Base-by-base conservation (phyloP, 1,140 invertebrate genomes). In the Ips typographus region DNA sequence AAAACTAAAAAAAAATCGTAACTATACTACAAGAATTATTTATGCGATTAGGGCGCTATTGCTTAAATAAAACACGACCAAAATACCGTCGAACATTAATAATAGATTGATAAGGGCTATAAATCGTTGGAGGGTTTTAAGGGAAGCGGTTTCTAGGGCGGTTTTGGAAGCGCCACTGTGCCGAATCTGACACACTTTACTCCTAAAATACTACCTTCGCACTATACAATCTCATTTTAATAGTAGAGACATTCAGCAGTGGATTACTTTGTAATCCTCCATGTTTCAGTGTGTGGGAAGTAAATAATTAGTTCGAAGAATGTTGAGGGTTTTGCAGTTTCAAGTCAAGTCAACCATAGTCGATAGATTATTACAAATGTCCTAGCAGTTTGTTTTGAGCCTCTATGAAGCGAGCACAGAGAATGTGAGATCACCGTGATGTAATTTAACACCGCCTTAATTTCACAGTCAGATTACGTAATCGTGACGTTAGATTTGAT, bases 81-180 rank as follows among this genome's bases (percentile, higher is more conserved):
- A 59, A 59, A 59, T 59, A 42, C 38, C 57, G 38, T 59, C 39
- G 42, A 59, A 59, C 59, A 62, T 62, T 62, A 62, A 62, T 62
- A 62, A 62, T 62, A 63, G 47, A 63, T 51, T 63, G 61, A 51
- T 51, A 63, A 49, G 61, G 47, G 40, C 47, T 40, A 64, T 64
- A 53, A 53, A 51, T 64, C 61, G 61, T 53, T 64, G 38, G 22
- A 22, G 22, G 40, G 61, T 64, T 64, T 64, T 64, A 53, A 53
- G 40, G 61, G 61, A 64, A 53, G 61, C 40, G 61, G 47, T 64
- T 64, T 64, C 49, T 49, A 44, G 6, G 47, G n/a, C 41, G 61
- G 61, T 64, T 64, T 38, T n/a, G 49, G 49, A 36, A 59, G 59
- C 59, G 43, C 59, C 59, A 49, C 22, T 1, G 39, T 44, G 41